phyloP scores from a whole-genome alignment of 2,888 invertebrate species.

The Netelia fuscicornis region DNA sequence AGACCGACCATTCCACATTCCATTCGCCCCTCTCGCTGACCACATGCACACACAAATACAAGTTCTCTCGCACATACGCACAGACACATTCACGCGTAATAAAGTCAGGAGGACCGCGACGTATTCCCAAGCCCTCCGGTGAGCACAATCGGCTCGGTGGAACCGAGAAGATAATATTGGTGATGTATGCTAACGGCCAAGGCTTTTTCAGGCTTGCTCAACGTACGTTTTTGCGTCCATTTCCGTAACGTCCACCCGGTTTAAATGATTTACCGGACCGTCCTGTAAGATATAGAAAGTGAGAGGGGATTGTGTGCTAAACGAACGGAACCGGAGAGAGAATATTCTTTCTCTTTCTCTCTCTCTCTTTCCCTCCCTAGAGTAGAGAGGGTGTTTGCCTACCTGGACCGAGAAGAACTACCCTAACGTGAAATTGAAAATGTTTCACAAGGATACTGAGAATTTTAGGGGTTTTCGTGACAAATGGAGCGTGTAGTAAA shows the following conservation, averaged over 20 bases:
- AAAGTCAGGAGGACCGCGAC: conserved; percentile 80
- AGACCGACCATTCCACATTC: conserved; percentile 82
- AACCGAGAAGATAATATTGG: conserved; percentile 79
- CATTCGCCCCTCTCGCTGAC: conserved; percentile 70
- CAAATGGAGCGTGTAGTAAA: not conserved
- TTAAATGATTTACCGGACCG: conserved; percentile 77
- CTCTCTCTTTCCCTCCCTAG: no score
- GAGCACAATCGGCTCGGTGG: conserved; percentile 69
- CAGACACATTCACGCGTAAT: conserved; percentile 74
- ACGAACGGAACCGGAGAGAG: not conserved
- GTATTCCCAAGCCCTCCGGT: conserved; percentile 81
- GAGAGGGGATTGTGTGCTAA: not conserved
- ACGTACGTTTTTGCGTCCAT: conserved; percentile 72
- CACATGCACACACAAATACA: conserved; percentile 38
- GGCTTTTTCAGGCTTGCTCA: conserved; percentile 65
- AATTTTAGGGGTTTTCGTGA: not conserved
- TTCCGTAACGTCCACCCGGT: conserved; percentile 52
- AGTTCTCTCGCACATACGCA: conserved; percentile 2
- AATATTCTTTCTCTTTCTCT: not conserved
- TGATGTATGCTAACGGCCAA: conserved; percentile 81
- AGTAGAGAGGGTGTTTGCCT: conserved; percentile 1
- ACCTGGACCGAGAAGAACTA: conserved; percentile 30
- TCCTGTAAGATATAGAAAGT: conserved; percentile 13
- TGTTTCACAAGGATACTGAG: not conserved
- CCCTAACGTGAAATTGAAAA: conserved; percentile 7